phyloP scores from a whole-genome alignment of 2,113 vertebrate genomes.

The Noturus placidus region DNA sequence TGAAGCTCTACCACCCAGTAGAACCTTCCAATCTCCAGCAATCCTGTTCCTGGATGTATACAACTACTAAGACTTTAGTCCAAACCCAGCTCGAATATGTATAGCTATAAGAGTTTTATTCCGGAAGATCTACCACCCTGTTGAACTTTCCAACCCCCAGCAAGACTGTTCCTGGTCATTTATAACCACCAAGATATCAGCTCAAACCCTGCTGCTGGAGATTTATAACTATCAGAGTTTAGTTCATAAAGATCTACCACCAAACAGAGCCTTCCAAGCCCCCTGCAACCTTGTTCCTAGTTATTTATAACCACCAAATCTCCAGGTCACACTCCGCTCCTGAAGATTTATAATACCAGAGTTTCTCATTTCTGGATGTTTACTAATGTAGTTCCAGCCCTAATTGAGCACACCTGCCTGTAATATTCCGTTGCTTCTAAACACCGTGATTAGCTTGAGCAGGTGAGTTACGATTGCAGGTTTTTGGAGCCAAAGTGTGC shows the following conservation, averaged over 20 bases:
- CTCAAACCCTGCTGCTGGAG: background rate
- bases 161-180: background rate
- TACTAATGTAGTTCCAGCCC: background rate
- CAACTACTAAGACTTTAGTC: background rate
- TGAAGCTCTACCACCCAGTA: background rate
- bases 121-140: background rate
- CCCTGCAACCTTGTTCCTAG: background rate
- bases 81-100: background rate
- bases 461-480: slow-evolving; percentile 16
- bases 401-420: slow-evolving; percentile 14
- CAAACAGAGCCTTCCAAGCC: background rate
- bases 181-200: background rate
- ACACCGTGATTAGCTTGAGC: background rate
- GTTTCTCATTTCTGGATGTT: background rate
- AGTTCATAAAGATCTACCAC: background rate
- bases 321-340: background rate
- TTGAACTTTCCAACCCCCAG: background rate
- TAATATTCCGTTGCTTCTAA: background rate
- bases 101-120: background rate
- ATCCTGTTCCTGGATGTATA: background rate
- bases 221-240: background rate
- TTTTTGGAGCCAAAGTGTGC: background rate
- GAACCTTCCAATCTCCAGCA: background rate
- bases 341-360: background rate
- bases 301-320: background rate